Evolutionary conservation across 2,888 invertebrate genomes (phyloP), one percentile per base, ranked within the genome.

Genomic region (Diaperis boleti): DNA sequence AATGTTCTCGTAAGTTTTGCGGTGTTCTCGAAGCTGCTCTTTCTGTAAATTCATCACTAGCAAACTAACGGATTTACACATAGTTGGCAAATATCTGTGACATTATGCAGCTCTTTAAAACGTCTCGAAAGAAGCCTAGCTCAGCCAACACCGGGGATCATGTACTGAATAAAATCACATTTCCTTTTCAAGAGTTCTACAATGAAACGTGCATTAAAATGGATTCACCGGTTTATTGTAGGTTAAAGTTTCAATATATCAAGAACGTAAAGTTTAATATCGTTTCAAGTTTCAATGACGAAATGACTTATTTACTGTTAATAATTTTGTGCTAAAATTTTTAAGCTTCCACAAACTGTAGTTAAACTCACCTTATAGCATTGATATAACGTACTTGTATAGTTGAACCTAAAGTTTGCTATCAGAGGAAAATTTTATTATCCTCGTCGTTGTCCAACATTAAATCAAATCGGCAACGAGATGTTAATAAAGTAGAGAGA

Each of bases 141-240:
- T 22, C 54, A 42, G 42, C 41, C 41, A 54, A 54, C 26, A 14
- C 31, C 41, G 39, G 31, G 14, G 41, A 54, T 54, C 26, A 29
- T 54, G 54, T 42, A 41, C 6, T n/a, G 54, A 54, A 54, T 54
- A 54, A 41, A 54, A 54, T 26, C 15, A 39, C 17, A 33, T 49
- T 26, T 35, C 17, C 18, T 1, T 8, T 8, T 14, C 7, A 11
- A 22, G 37, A 8, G 17, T 37, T n/a, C 26, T 17, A 14, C 41
- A 18, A 54, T 54, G 42, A 54, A 54, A 54, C 20, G 18, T 42
- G 41, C 42, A 41, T 10, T 14, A 22, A 5, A 15, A 39, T 39
- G 18, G 14, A 15, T 39, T 52, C 15, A 3, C 35, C 37, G 13
- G 7, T 37, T 35, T 35, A 35, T 49, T 35, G 15, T 13, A 11